These are phyloP conservation scores for Myotis daubentonii DNA, from an alignment of 2,797 vertebrate species.

Conservation along the genomic window DNA sequence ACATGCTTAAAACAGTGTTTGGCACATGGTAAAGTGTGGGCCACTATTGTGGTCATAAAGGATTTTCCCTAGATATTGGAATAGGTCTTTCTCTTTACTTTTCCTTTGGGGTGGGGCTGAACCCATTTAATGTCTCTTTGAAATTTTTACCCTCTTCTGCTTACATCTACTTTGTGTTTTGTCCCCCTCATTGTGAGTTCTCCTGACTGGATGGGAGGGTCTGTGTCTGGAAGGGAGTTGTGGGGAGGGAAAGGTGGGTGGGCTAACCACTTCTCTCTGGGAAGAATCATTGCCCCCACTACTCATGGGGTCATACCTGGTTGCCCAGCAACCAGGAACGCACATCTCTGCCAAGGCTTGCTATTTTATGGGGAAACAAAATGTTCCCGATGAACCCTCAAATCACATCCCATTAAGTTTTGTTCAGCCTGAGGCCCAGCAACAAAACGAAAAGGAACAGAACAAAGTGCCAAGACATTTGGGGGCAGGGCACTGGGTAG, in stretches of 20 bases:
- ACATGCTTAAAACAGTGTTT: neutral
- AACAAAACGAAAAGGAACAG: neutral
- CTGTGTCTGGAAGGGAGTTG: neutral
- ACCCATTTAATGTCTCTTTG: neutral
- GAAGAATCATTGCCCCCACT: neutral
- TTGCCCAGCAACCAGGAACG: conserved; percentile 49
- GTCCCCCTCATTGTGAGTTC: neutral
- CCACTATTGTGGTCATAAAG: neutral
- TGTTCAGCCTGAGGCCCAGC: conserved; percentile 9
- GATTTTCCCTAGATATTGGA: neutral
- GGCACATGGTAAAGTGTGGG: neutral
- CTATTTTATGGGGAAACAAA: conserved; percentile 31
- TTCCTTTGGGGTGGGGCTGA: neutral
- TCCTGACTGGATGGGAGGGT: neutral
- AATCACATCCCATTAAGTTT: conserved; percentile 11
- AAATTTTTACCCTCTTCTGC: neutral
- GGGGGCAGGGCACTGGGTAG: neutral
- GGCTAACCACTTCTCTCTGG: neutral
- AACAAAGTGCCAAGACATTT: neutral
- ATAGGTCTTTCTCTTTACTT: neutral
- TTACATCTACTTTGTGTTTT: neutral
- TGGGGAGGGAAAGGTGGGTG: neutral
- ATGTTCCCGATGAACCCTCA: conserved; percentile 17
- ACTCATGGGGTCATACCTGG: conserved; percentile 19
- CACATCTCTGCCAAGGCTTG: neutral